Evolutionary conservation across 2,888 invertebrate species (phyloP).

Genomic region (Aphrophora alni): DNA sequence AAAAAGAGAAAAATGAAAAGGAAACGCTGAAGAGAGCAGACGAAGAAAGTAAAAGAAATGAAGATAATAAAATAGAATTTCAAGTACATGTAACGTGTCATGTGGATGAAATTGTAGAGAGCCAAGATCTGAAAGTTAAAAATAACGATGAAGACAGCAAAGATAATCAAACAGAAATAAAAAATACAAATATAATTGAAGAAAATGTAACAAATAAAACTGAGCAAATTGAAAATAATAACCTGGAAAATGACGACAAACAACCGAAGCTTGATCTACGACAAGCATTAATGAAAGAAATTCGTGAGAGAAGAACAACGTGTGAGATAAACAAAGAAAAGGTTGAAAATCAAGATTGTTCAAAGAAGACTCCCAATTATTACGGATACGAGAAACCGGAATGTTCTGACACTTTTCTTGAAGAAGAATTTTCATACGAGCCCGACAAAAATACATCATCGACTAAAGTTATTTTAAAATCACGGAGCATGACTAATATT

Average conservation of each 20-base stretch:
- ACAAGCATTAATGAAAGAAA: background rate
- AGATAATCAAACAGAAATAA: background rate
- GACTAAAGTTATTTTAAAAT: constrained; percentile 50
- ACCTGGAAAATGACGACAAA: background rate
- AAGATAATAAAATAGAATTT: background rate
- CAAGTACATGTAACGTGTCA: background rate
- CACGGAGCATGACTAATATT: constrained; percentile 50
- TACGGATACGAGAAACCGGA: background rate
- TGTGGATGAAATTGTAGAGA: background rate
- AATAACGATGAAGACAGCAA: background rate
- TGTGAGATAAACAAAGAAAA: background rate
- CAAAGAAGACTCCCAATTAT: background rate
- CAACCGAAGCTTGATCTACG: background rate
- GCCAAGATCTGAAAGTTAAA: background rate
- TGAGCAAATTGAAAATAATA: background rate
- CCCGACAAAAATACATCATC: constrained; percentile 47
- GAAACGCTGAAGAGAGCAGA: constrained; percentile 7
- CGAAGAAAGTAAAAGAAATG: background rate
- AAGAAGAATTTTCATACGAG: constrained; percentile 51
- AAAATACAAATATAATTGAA: background rate
- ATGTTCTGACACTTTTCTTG: constrained; percentile 36
- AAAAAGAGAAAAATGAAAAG: constrained; percentile 12
- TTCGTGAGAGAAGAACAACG: background rate
- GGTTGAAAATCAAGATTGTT: background rate
- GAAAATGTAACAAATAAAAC: background rate